A percentile compares a stretch with the other conserved stretches of the same genome.
Conservation (phyloP, 2,113 vertebrate species). For the Philantomba maxwellii region DNA sequence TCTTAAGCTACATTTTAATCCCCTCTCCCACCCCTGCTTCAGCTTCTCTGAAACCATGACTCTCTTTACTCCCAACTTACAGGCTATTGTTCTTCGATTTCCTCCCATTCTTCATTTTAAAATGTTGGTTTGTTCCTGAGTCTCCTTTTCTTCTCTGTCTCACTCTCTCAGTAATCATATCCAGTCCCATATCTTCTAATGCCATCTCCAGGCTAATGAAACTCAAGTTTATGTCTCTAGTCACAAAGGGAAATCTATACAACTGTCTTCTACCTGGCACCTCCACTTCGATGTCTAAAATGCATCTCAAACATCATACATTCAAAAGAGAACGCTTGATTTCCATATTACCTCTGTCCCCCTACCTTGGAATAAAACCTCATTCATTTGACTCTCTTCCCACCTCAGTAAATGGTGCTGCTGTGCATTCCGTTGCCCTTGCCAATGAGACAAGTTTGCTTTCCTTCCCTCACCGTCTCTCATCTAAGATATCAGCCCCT, state of each 20-base stretch:
- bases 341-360: not conserved
- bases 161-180: not conserved
- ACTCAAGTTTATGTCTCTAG: not conserved
- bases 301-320: not conserved
- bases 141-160: not conserved
- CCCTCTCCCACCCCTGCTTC: accelerated
- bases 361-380: not conserved
- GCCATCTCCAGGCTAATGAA: not conserved
- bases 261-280: not conserved
- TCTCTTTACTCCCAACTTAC: not conserved
- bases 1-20: not conserved
- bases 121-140: not conserved
- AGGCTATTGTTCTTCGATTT: not conserved
- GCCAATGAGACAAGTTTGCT: not conserved
- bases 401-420: not conserved
- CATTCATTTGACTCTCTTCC: not conserved
- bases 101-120: not conserved
- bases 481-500: not conserved
- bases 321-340: not conserved
- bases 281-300: not conserved
- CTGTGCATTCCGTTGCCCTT: too few relatives aligned
- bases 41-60: not conserved
- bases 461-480: not conserved
- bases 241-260: not conserved
- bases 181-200: not conserved